Evolutionary conservation across 2,113 vertebrate genomes (phyloP), one percentile per base, ranked within the genome.

Genomic region (crab-eating macaque (Macaca fascicularis)): DNA sequence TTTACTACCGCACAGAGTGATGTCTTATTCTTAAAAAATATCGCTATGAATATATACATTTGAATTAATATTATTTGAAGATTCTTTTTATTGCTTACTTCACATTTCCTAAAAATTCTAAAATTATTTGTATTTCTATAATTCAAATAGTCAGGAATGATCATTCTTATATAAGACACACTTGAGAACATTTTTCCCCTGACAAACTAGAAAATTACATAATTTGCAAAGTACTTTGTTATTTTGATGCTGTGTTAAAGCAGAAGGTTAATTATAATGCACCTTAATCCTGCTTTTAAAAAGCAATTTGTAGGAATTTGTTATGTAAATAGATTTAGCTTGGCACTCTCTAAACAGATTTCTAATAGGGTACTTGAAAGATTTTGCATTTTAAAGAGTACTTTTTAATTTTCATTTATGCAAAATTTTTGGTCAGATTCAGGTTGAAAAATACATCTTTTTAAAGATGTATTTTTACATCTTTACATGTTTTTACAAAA

Each of bases 231-330:
- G 50, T 40, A 81, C 38, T 92, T 95, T 91, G 50, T 75, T 96
- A 76, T 92, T 93, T 78, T 92, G 90, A 94, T 59, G 52, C 48
- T 81, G 17, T 87, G 27, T 95, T 74, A 86, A 89, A 64, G 61
- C 38, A 82, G 93, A 79, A 97, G 82, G 67, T 92, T 95, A 96
- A 89, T 95, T 93, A 74, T 88, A 97, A 79, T 89, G 82, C 23
- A 67, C 89, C 95, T 89, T 82, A 69, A 89, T 94, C 59, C 35
- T 89, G 52, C 78, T 96, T 95, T 87, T 61, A 72, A 75, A 94
- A 92, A 91, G 9, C 12, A 78, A 89, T 96, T 32, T 74, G 25
- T 78, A n/a, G 30, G 35, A 79, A 92, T 76, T 92, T 94, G 80
- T 93, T 95, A 78, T 72, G 40, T 79, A 92, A 93, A 83, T 92